A percentile compares a stretch with the other conserved stretches of the same genome.
Evolutionary conservation across 2,797 vertebrate genomes (phyloP).

Genomic region (Rachycentron canadum): DNA sequence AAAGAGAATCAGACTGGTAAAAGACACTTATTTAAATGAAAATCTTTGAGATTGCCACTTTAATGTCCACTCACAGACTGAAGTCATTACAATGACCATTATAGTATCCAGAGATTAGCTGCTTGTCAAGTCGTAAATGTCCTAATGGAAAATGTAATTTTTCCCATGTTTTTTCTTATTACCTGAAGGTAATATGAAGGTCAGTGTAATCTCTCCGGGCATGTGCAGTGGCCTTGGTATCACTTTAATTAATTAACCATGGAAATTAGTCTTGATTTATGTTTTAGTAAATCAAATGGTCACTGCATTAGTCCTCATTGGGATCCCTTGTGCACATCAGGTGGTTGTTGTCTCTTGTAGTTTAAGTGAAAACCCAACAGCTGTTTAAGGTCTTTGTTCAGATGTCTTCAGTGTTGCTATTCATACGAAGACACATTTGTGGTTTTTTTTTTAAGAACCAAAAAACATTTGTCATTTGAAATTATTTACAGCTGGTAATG

Average conservation of each 20-base stretch:
- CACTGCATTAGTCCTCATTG: neutral
- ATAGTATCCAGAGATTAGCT: neutral
- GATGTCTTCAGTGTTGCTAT: no score
- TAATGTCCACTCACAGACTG: neutral
- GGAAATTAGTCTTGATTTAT: neutral
- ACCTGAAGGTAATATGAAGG: constrained; percentile 1
- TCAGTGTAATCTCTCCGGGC: no score
- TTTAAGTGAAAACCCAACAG: neutral
- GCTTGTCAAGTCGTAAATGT: neutral
- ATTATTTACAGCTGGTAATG: constrained; percentile 25
- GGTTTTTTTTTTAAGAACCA: no score
- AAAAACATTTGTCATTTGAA: no score
- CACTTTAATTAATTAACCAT: neutral
- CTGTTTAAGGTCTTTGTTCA: no score
- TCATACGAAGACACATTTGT: no score
- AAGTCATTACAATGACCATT: neutral
- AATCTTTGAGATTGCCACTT: neutral
- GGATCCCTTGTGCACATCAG: neutral
- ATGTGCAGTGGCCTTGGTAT: neutral
- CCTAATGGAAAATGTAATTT: neutral
- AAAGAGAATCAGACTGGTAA: no score
- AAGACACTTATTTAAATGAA: neutral
- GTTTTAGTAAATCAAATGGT: neutral
- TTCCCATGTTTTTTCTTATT: neutral
- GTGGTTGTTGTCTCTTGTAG: neutral